Percentiles rank a stretch among this genome's conserved stretches.
These are phyloP conservation scores for Dasysyrphus tricinctus DNA, from an alignment of 2,888 invertebrate genomes.

Conservation along the genomic window DNA sequence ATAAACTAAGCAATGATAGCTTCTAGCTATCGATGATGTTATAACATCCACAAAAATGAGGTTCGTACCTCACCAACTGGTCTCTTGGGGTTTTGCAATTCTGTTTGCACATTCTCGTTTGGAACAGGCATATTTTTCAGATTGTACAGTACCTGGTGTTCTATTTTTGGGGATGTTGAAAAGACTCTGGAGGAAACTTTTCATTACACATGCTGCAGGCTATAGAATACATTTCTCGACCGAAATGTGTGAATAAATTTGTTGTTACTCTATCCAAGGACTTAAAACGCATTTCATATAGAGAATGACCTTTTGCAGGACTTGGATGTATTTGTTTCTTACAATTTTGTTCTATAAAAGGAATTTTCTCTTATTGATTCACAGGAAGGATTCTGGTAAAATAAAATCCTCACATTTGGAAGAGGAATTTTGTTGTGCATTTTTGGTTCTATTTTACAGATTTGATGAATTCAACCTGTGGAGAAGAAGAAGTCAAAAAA, in stretches of 20 bases:
- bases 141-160: background rate
- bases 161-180: conserved; percentile 2
- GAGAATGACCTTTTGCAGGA: background rate
- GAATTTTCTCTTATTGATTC: background rate
- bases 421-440: too few relatives aligned
- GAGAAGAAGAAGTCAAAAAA: too few relatives aligned
- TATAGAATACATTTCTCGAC: background rate
- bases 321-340: background rate
- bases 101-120: conserved; percentile 1
- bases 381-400: background rate
- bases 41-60: conserved; percentile 4
- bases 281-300: background rate
- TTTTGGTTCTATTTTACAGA: too few relatives aligned
- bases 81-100: conserved; percentile 17
- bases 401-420: background rate
- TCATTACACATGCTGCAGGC: background rate
- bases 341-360: background rate
- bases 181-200: conserved; percentile 1
- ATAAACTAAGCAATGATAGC: conserved; percentile 15
- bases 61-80: background rate
- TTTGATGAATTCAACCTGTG: too few relatives aligned
- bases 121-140: conserved; percentile 29
- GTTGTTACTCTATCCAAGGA: conserved; percentile 9
- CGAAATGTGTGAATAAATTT: conserved; percentile 13
- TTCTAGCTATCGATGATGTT: conserved; percentile 4